These are phyloP conservation scores for Aptenodytes forsteri DNA, from an alignment of 2,113 vertebrate species.

Conservation along the genomic window DNA sequence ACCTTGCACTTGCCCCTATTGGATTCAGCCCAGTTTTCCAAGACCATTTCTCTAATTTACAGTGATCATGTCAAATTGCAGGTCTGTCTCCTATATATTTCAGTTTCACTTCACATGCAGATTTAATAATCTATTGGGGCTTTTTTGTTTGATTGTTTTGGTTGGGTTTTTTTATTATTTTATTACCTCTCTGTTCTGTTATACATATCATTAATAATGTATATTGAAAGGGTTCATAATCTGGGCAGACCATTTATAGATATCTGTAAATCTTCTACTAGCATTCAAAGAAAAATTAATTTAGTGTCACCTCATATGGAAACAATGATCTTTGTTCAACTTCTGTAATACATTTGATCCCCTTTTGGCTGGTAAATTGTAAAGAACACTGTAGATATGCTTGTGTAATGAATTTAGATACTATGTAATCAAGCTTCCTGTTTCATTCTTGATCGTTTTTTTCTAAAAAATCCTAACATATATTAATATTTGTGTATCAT, in stretches of 20 bases:
- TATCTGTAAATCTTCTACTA: not conserved
- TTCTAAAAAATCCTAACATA: not conserved
- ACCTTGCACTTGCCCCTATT: not conserved
- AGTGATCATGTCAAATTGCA: not conserved
- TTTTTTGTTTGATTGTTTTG: not conserved
- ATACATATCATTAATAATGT: not conserved
- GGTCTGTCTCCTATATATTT: not conserved
- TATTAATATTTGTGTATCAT: not conserved
- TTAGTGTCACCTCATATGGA: not conserved
- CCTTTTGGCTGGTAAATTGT: not conserved
- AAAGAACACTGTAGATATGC: not conserved
- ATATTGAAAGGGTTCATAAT: not conserved
- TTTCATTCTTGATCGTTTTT: not conserved
- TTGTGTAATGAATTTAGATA: not conserved
- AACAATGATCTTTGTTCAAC: not conserved
- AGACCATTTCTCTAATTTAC: not conserved
- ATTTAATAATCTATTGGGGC: not conserved
- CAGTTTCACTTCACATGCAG: not conserved
- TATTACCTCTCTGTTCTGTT: not conserved
- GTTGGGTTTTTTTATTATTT: rapidly evolving
- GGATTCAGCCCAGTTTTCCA: not conserved
- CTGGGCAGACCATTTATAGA: not conserved
- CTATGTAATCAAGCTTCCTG: not conserved
- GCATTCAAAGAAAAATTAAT: not conserved
- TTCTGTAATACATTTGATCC: not conserved